phyloP scores from a whole-genome alignment of 2,797 vertebrate species.

The Morelia viridis region DNA sequence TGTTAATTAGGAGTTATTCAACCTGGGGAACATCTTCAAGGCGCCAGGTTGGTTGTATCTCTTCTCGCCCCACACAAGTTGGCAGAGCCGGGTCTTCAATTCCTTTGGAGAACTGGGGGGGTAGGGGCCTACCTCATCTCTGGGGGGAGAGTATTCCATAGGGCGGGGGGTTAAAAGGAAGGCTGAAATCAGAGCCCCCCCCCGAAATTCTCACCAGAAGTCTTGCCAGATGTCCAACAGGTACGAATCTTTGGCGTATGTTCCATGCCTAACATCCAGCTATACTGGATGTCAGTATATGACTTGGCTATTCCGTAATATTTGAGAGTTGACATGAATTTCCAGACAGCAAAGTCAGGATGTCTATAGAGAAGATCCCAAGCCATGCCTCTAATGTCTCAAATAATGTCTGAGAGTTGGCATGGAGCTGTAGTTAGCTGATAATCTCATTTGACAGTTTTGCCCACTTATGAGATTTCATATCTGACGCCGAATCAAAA shows the following conservation, averaged over 20 bases:
- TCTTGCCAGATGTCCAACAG: background rate
- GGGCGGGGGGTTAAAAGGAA: background rate
- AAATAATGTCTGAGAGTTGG: background rate
- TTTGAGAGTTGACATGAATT: background rate
- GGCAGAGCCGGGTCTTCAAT: too few species aligned
- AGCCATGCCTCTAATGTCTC: background rate
- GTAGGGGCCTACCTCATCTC: too few species aligned
- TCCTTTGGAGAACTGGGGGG: too few species aligned
- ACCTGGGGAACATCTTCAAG: too few species aligned
- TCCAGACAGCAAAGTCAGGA: background rate
- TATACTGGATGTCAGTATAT: background rate
- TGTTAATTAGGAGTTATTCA: too few species aligned
- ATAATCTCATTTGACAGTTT: background rate
- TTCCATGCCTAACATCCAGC: background rate
- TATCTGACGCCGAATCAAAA: background rate
- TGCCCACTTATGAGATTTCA: background rate
- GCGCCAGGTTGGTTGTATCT: too few species aligned
- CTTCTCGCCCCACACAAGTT: too few species aligned
- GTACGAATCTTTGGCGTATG: background rate
- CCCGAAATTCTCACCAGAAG: background rate
- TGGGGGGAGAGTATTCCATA: too few species aligned
- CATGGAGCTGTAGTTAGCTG: background rate
- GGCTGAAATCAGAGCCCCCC: background rate
- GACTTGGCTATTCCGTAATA: background rate
- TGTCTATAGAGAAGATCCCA: background rate